These are phyloP conservation scores for Planococcus citri DNA, from an alignment of 1,140 invertebrate species.

Conservation along the genomic window DNA sequence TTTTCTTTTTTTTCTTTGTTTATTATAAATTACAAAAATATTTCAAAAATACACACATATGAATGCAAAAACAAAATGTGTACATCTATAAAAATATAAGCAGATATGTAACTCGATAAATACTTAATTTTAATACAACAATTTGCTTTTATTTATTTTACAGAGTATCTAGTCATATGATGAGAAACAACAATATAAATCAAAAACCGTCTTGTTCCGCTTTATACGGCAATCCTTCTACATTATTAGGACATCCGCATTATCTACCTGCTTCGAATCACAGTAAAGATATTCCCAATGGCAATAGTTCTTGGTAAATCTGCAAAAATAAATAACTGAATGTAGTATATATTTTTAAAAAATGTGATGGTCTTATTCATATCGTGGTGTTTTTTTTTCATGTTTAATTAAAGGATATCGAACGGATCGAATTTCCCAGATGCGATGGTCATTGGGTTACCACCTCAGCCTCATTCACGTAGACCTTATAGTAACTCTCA, in stretches of 20 bases:
- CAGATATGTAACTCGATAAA: too few relatives aligned
- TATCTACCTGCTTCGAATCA: slow-evolving; percentile 17
- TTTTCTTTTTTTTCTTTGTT: too few relatives aligned
- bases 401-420: neutral
- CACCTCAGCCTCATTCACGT: neutral
- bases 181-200: slow-evolving; percentile 3
- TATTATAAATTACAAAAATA: too few relatives aligned
- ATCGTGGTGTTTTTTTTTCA: neutral
- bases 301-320: slow-evolving; percentile 24
- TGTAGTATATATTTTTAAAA: slow-evolving; percentile 14
- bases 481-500: slow-evolving; percentile 7
- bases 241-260: slow-evolving; percentile 22
- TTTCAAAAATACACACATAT: too few relatives aligned
- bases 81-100: too few relatives aligned
- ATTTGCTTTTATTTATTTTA: neutral
- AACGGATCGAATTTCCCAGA: neutral
- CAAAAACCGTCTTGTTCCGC: slow-evolving; percentile 23
- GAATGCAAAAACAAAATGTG: too few relatives aligned
- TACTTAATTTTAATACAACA: neutral
- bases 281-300: slow-evolving; percentile 24
- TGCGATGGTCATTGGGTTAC: neutral
- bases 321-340: neutral
- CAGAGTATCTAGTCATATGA: slow-evolving; percentile 15
- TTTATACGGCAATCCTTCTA: slow-evolving; percentile 26
- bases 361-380: too few relatives aligned